These are phyloP conservation scores for Standfussiana lucernea DNA, from an alignment of 2,888 invertebrate species.

Conservation along the genomic window DNA sequence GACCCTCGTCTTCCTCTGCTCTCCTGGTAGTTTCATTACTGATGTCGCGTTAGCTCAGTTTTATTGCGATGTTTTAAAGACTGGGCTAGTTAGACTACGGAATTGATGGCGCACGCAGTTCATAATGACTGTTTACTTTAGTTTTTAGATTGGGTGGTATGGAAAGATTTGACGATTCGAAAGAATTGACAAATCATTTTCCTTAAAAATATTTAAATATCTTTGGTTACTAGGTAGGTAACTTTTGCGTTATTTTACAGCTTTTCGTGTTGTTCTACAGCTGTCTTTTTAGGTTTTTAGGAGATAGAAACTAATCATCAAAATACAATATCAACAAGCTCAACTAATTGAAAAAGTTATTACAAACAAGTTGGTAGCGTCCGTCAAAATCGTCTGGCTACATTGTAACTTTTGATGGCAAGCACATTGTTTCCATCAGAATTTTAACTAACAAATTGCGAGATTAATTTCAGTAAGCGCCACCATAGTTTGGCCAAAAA, in stretches of 20 bases:
- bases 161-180: neutral
- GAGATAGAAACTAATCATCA: neutral
- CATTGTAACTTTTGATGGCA: neutral
- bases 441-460: neutral
- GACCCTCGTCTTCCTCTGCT: constrained; percentile 62
- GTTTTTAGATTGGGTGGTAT: neutral
- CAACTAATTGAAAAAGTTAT: constrained; percentile 32
- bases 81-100: neutral
- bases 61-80: constrained; percentile 32
- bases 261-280: neutral
- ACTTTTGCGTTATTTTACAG: neutral
- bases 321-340: constrained; percentile 14
- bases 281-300: neutral
- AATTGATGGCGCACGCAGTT: neutral
- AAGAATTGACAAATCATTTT: neutral
- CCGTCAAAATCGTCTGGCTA: constrained; percentile 1
- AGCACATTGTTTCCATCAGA: neutral
- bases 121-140: constrained; percentile 14
- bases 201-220: neutral
- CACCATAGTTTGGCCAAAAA: neutral
- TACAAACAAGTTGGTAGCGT: constrained; percentile 10
- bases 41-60: constrained; percentile 34
- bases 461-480: constrained; percentile 11
- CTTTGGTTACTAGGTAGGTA: neutral
- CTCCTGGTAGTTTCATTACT: constrained; percentile 48